These are phyloP conservation scores for Nasonovia ribisnigri DNA, from an alignment of 2,888 invertebrate genomes.

Conservation along the genomic window DNA sequence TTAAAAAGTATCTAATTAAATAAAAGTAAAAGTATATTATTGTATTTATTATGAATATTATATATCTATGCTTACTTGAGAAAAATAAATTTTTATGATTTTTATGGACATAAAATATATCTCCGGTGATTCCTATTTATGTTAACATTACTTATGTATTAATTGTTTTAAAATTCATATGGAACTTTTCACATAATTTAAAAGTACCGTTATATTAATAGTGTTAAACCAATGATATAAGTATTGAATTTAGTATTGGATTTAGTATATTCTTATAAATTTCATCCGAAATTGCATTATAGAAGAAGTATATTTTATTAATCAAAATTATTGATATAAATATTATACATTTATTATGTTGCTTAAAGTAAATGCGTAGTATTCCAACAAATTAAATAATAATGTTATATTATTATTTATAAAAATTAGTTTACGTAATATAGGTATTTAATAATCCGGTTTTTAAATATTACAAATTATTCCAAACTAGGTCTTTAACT, in stretches of 20 bases:
- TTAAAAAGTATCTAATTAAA: conserved; percentile 9
- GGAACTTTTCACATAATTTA: too few species aligned
- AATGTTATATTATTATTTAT: background rate
- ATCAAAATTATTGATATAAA: background rate
- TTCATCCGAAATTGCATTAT: background rate
- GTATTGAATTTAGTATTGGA: background rate
- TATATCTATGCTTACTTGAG: background rate
- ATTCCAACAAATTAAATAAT: background rate
- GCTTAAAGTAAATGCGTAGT: background rate
- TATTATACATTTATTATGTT: background rate
- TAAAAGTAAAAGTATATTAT: conserved; percentile 23
- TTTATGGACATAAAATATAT: background rate
- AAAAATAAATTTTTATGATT: background rate
- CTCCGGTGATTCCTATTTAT: background rate
- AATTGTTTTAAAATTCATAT: background rate
- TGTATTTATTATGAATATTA: background rate
- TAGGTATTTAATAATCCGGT: conserved; percentile 40
- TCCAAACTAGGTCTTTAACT: background rate
- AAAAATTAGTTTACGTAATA: background rate
- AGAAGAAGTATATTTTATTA: background rate
- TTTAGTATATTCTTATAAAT: background rate
- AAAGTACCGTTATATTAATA: background rate
- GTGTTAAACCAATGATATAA: background rate
- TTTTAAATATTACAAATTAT: conserved; percentile 49
- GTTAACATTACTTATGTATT: background rate